Conservation (phyloP, 92 coral and sea anemone genomes). For the Plumapathes pennacea region DNA sequence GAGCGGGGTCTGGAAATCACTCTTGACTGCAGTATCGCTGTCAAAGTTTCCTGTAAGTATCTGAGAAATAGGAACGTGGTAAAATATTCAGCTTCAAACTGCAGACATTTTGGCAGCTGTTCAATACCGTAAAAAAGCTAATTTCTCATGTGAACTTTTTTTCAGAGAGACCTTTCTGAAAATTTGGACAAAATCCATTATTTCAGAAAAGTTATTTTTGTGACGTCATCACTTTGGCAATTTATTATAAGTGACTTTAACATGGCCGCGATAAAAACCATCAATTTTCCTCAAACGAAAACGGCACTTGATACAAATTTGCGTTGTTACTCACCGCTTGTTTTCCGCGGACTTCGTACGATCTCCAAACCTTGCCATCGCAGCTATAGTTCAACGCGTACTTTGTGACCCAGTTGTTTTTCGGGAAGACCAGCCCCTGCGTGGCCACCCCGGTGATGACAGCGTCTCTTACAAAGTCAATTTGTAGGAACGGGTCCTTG, state of each 20-base stretch:
- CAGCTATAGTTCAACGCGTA: slow-evolving; percentile 92
- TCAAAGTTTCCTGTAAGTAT: slow-evolving; percentile 71
- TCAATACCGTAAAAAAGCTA: too few relatives aligned
- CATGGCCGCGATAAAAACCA: too few relatives aligned
- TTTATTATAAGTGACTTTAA: too few relatives aligned
- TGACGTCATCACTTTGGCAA: neutral
- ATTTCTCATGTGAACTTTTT: too few relatives aligned
- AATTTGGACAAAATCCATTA: too few relatives aligned
- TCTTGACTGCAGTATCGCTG: slow-evolving; percentile 52
- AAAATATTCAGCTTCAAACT: too few relatives aligned
- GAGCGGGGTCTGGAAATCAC: slow-evolving; percentile 42
- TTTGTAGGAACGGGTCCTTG: slow-evolving; percentile 65
- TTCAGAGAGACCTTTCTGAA: too few relatives aligned
- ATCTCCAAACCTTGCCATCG: slow-evolving; percentile 76
- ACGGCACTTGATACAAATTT: too few relatives aligned
- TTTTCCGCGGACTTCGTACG: slow-evolving; percentile 42
- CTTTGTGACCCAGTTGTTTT: slow-evolving; percentile 75
- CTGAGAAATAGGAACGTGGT: slow-evolving; percentile 43
- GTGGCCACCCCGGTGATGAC: slow-evolving; percentile 78
- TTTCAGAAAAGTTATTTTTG: neutral
- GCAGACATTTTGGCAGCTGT: too few relatives aligned
- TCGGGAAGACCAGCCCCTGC: slow-evolving; percentile 59
- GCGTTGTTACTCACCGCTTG: slow-evolving; percentile 58
- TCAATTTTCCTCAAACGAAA: too few relatives aligned
- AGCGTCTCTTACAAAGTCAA: slow-evolving; percentile 70